Evolutionary conservation across 2,888 invertebrate genomes (phyloP).

Genomic region (Eristalinus aeneus): DNA sequence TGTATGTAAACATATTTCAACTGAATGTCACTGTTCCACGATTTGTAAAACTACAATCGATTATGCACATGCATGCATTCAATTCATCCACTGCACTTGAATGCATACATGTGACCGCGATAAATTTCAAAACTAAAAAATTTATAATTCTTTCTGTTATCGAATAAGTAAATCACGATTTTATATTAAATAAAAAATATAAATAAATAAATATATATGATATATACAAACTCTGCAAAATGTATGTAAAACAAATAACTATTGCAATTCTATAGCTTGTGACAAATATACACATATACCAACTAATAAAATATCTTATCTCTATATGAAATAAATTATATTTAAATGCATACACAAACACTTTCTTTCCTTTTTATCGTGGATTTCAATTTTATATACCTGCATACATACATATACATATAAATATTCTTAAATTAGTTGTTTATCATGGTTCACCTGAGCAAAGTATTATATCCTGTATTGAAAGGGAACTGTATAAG

Average conservation of each 20-base stretch:
- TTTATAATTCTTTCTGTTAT: not conserved
- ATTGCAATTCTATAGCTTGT: slow-evolving; percentile 38
- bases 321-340: slow-evolving; percentile 31
- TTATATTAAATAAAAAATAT: slow-evolving; percentile 67
- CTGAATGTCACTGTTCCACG: not conserved
- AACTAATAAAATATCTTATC: slow-evolving; percentile 43
- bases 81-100: not conserved
- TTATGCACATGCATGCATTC: not conserved
- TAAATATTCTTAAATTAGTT: not conserved
- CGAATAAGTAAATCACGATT: not conserved
- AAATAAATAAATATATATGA: slow-evolving; percentile 31
- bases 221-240: slow-evolving; percentile 35
- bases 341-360: slow-evolving; percentile 18
- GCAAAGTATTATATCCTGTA: not conserved
- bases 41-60: not conserved
- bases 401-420: slow-evolving; percentile 2
- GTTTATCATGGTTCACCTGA: slow-evolving; percentile 4
- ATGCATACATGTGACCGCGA: not conserved
- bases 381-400: not conserved
- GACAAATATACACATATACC: slow-evolving; percentile 65
- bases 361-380: not conserved
- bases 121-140: not conserved
- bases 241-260: slow-evolving; percentile 36
- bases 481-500: not conserved
- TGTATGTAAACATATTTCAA: not conserved